Conservation (phyloP, 2,888 invertebrate genomes). For the Ochropacha duplaris region DNA sequence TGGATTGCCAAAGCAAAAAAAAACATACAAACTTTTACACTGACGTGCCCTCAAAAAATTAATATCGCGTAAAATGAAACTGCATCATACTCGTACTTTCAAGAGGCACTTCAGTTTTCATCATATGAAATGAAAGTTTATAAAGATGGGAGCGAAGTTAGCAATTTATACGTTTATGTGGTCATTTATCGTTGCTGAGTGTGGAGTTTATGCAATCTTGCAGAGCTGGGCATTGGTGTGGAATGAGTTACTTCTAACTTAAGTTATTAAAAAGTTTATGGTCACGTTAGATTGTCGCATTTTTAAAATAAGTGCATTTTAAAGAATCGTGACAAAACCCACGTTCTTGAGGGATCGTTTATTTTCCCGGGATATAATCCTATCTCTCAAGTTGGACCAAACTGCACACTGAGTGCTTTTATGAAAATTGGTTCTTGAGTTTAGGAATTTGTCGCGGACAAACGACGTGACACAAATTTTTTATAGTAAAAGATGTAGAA, state of each 20-base stretch:
- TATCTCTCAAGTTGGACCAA: too few relatives aligned
- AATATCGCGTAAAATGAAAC: neutral
- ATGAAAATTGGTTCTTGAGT: too few relatives aligned
- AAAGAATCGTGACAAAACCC: too few relatives aligned
- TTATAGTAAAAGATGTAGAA: too few relatives aligned
- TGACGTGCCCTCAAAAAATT: neutral
- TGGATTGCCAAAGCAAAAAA: neutral
- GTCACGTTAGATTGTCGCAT: too few relatives aligned
- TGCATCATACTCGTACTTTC: neutral
- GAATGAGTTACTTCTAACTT: too few relatives aligned
- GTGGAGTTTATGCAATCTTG: neutral
- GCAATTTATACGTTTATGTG: neutral
- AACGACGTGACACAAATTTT: too few relatives aligned
- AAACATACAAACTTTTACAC: neutral
- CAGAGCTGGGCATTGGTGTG: neutral
- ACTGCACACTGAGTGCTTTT: too few relatives aligned
- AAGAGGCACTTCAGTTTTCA: neutral
- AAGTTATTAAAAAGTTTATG: too few relatives aligned
- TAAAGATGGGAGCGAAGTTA: neutral
- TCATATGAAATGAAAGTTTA: neutral
- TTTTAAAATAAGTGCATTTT: constrained; percentile 2
- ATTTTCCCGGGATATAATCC: too few relatives aligned
- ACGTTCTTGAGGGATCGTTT: too few relatives aligned
- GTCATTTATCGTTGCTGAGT: neutral
- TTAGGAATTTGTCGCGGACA: too few relatives aligned